Evolutionary conservation across 2,797 vertebrate species (phyloP).

Genomic region (Fistularia commersonii): DNA sequence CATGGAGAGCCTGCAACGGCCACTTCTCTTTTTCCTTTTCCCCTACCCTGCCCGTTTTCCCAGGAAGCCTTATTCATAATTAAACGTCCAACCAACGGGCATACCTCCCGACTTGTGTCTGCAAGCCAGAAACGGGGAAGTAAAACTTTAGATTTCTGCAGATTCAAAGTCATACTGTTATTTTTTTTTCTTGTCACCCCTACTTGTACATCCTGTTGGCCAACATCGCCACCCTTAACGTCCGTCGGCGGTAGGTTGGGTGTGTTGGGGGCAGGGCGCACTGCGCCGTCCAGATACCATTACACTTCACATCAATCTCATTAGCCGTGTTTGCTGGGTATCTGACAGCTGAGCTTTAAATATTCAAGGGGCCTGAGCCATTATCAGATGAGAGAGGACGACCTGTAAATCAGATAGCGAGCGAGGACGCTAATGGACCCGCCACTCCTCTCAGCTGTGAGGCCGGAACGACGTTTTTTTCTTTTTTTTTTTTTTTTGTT

Average conservation of each 20-base stretch:
- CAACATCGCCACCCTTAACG: constrained; percentile 14
- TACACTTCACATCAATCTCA: constrained; percentile 51
- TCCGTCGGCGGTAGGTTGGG: background rate
- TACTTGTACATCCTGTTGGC: constrained; percentile 59
- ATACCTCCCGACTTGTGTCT: too few relatives aligned
- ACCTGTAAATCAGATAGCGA: constrained; percentile 70
- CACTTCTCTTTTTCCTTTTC: too few relatives aligned
- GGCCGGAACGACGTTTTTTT: too few relatives aligned
- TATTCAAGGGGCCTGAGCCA: constrained; percentile 64
- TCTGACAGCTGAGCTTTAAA: constrained; percentile 68
- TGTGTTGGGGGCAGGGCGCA: constrained; percentile 6
- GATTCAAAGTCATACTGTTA: background rate
- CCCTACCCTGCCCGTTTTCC: too few relatives aligned
- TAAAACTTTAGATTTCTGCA: constrained; percentile 53
- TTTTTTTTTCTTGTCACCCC: too few relatives aligned
- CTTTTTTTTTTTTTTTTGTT: too few relatives aligned
- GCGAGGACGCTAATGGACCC: constrained; percentile 62
- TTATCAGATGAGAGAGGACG: constrained; percentile 64
- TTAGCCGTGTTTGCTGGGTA: constrained; percentile 60
- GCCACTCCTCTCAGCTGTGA: constrained; percentile 44
- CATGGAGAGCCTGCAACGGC: too few relatives aligned
- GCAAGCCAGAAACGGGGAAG: too few relatives aligned
- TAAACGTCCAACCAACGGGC: too few relatives aligned
- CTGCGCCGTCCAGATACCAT: constrained; percentile 25
- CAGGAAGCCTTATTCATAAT: too few relatives aligned